phyloP scores from a whole-genome alignment of 2,797 vertebrate genomes.

The Limnodromus scolopaceus region DNA sequence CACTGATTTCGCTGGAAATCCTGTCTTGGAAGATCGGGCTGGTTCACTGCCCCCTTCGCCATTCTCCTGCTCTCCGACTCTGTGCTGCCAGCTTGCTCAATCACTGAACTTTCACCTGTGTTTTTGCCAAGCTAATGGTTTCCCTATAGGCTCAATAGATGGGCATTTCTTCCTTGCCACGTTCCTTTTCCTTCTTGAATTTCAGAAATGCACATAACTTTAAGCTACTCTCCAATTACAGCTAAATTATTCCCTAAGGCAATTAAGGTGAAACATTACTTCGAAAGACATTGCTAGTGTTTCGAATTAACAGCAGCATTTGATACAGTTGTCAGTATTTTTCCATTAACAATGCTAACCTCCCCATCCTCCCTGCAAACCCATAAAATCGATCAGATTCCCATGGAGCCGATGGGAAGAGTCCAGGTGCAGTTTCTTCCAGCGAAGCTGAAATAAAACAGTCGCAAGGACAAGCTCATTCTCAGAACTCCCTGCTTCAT shows the following conservation, averaged over 20 bases:
- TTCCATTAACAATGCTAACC: constrained; percentile 39
- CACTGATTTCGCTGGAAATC: neutral
- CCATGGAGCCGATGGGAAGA: constrained; percentile 4
- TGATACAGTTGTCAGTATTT: constrained; percentile 47
- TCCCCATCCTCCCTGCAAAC: constrained; percentile 8
- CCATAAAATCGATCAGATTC: constrained; percentile 22
- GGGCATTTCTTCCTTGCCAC: neutral
- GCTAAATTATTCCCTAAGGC: constrained; percentile 57
- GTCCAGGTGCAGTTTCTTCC: constrained; percentile 7
- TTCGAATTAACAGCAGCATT: constrained; percentile 58
- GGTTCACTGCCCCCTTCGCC: neutral
- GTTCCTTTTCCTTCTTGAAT: constrained; percentile 41
- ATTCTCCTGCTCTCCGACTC: neutral
- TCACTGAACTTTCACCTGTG: neutral
- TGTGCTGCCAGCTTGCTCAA: neutral
- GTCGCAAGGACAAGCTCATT: neutral
- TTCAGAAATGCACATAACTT: constrained; percentile 56
- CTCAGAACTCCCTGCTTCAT: neutral
- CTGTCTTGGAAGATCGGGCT: neutral
- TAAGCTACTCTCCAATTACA: constrained; percentile 58
- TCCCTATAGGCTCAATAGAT: neutral
- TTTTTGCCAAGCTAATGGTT: constrained; percentile 15
- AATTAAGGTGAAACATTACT: constrained; percentile 66
- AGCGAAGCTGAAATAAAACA: constrained; percentile 7
- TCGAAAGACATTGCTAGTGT: constrained; percentile 16